Evolutionary conservation across 2,888 invertebrate species (phyloP), one percentile per base, ranked within the genome.

Genomic region (Watsonalla binaria): DNA sequence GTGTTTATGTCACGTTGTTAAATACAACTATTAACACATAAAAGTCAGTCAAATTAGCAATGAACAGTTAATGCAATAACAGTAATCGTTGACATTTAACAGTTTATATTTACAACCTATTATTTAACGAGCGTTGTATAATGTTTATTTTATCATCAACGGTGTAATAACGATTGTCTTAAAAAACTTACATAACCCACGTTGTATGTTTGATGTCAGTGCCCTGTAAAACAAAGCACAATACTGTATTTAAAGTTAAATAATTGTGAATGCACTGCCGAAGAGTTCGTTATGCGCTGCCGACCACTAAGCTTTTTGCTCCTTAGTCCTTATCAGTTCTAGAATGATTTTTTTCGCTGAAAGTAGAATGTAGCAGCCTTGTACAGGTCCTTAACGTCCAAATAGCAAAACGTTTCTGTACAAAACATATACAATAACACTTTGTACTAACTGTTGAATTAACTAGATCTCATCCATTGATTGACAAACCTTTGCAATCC

Each of bases 211-310:
- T 37, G 9, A 42, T 42, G 42, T 42, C 9, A 42, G 11, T 42
- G 42, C 9, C 11, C 42, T 42, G 42, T 42, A 54, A 54, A 53
- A 24, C 46, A 6, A 47, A 54, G 42, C 46, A 52, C 6, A 52
- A 49, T 46, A 52, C 46, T 42, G 42, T 47, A 51, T 49, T 47
- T 46, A 50, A 50, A 53, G 52, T 24, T 24, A 24, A 54, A 55
- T 51, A 58, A 67, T 78, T 80, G 82, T 86, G 82, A 85, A 79
- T 86, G 85, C 84, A 84, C 81, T 70, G 72, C 74, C 63, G 69
- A 51, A 54, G 66, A 80, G 68, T 70, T 65, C 55, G 63, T 59
- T 65, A 74, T 74, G 67, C 74, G 74, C 75, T 75, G 77, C 72
- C 81, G 80, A 82, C 79, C 75, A 76, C 59, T 66, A 73, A 68